phyloP scores from a whole-genome alignment of 92 coral and sea anemone genomes.

The Anthopleura xanthogrammica region DNA sequence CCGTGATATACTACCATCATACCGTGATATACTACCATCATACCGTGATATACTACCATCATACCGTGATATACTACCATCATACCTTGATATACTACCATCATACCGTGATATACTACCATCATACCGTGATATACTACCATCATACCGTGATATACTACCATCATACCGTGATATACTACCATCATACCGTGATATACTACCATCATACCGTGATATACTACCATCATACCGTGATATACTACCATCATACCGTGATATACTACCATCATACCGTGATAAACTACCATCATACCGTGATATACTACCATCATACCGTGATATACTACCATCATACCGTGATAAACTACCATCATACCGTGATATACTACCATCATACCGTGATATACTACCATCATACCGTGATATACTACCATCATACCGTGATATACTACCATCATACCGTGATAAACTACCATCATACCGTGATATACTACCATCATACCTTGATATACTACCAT shows the following conservation, averaged over 20 bases:
- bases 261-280: constrained; percentile 68
- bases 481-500: neutral
- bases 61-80: constrained; percentile 46
- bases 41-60: neutral
- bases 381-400: neutral
- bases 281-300: neutral
- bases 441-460: neutral
- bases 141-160: no score
- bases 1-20: neutral
- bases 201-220: no score
- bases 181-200: no score
- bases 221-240: no score
- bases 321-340: neutral
- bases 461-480: neutral
- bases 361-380: neutral
- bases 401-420: neutral
- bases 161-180: no score
- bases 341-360: neutral
- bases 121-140: no score
- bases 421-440: neutral
- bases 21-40: neutral
- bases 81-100: neutral
- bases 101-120: neutral
- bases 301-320: neutral
- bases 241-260: neutral